Evolutionary conservation across 2,888 invertebrate genomes (phyloP).

Genomic region (Drosophila dives): DNA sequence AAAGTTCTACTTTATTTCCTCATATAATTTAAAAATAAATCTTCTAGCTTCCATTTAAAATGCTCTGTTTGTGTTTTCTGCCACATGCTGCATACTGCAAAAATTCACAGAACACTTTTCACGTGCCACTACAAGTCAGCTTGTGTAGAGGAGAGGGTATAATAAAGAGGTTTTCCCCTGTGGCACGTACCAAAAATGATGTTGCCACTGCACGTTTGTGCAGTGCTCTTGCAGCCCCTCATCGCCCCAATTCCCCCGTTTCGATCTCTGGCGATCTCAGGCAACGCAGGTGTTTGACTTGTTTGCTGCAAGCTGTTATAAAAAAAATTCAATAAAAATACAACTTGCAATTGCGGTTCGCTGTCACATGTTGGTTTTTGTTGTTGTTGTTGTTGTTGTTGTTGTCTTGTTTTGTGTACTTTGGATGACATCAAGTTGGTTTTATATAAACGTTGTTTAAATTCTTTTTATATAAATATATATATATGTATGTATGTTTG

Average conservation of each 20-base stretch:
- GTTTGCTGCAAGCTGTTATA: slow-evolving; percentile 48
- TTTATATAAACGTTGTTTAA: background rate
- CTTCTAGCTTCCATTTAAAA: background rate
- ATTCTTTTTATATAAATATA: background rate
- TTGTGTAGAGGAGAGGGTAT: slow-evolving; percentile 34
- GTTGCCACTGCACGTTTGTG: slow-evolving; percentile 34
- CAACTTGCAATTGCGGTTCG: slow-evolving; percentile 49
- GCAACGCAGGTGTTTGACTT: slow-evolving; percentile 69
- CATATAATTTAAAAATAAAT: background rate
- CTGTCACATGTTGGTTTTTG: slow-evolving; percentile 36
- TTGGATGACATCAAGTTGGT: slow-evolving; percentile 16
- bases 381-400: background rate
- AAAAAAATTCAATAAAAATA: slow-evolving; percentile 43
- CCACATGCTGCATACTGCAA: background rate
- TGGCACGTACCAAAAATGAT: slow-evolving; percentile 54
- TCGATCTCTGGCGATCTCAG: slow-evolving; percentile 4
- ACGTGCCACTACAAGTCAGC: too few species aligned
- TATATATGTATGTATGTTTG: slow-evolving; percentile 3
- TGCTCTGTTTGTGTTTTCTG: background rate
- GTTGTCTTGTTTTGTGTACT: slow-evolving; percentile 8
- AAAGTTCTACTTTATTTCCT: background rate
- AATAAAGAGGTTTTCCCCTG: slow-evolving; percentile 3
- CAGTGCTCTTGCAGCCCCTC: slow-evolving; percentile 4
- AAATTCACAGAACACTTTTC: background rate
- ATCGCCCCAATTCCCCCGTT: background rate